Conservation (phyloP, 1,140 invertebrate species). For the Zaprionus nigranus region DNA sequence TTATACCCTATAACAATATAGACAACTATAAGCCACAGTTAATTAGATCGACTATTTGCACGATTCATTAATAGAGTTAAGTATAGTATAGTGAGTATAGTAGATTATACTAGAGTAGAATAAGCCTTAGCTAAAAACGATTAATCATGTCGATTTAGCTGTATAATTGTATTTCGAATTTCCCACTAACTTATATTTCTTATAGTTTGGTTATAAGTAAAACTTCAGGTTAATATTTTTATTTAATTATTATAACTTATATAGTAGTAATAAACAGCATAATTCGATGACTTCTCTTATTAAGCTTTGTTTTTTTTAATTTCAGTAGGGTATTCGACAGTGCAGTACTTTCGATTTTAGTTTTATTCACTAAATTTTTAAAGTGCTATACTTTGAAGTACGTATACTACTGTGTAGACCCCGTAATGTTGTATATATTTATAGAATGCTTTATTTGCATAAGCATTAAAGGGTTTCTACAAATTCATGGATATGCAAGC, state of each 20-base stretch:
- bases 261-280: background rate
- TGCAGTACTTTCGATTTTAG: background rate
- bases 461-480: slow-evolving; percentile 29
- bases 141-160: too few species aligned
- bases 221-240: too few species aligned
- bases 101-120: too few species aligned
- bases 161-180: too few species aligned
- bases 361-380: background rate
- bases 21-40: background rate
- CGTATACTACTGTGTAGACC: background rate
- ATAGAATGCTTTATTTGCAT: slow-evolving; percentile 32
- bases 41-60: background rate
- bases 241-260: background rate
- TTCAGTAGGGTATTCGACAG: background rate
- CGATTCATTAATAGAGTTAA: too few species aligned
- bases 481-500: slow-evolving; percentile 1
- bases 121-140: too few species aligned
- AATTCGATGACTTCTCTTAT: too few species aligned
- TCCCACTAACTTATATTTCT: too few species aligned
- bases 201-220: too few species aligned
- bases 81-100: too few species aligned
- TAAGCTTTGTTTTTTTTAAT: background rate
- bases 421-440: slow-evolving; percentile 9
- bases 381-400: slow-evolving; percentile 7
- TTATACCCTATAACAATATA: slow-evolving; percentile 5